Evolutionary conservation across 2,888 invertebrate genomes (phyloP), one percentile per base, ranked within the genome.

Genomic region (Athalia circularis): DNA sequence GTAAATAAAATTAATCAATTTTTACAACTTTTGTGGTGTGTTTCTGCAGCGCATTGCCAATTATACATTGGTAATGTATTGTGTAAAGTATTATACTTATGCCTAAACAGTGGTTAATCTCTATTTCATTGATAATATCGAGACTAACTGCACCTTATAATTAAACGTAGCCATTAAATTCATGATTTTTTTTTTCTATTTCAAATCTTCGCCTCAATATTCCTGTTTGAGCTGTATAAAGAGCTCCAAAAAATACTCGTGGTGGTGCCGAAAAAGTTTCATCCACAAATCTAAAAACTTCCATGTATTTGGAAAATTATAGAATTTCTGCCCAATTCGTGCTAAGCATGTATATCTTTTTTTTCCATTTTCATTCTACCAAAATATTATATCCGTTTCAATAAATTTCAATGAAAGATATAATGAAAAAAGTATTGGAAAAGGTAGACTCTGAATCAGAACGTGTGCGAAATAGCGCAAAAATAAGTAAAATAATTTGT

Each of bases 401-500:
- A n/a, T 61, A 4, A 61, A 6, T 67, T 15, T 67, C 50, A 9
- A 50, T n/a, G 15, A n/a, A 4, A 29, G 29, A 29, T 29, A 0
- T 29, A 2, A 29, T 29, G 29, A 29, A 29, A 29, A 29, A 29
- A 29, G 29, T 29, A 29, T 29, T 29, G 29, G 29, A 29, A 29
- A 29, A 29, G 2, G 50, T 50, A 15, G 67, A 67, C 15, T 29
- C 29, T 29, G 2, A 9, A 15, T 67, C 67, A 67, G 15, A 67
- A 47, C 43, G 29, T 68, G 68, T 29, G 29, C 29, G 29, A 29
- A 29, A 29, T 29, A 52, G 43, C 29, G 54, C 50, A 68, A 5
- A 68, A 29, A n/a, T 68, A n/a, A 54, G 68, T 68, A 43, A 68
- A 67, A 67, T 67, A 67, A 67, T 67, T 52, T 52, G 15, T 52